phyloP scores from a whole-genome alignment of 2,797 vertebrate genomes.

The Myoxocephalus aenaeus region DNA sequence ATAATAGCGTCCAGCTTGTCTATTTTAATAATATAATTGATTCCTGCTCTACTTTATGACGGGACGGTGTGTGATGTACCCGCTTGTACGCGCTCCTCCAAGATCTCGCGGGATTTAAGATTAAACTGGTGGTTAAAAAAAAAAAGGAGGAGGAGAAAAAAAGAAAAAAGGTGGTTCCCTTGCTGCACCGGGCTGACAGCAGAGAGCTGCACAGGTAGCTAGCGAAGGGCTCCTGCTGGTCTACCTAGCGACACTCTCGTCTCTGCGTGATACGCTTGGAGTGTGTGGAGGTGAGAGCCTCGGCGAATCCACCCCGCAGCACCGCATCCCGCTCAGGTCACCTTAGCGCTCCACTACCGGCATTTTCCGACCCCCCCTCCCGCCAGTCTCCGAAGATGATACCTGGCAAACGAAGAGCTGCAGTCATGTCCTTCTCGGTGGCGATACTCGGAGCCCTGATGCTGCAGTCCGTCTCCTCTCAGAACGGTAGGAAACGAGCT shows the following conservation, averaged over 20 bases:
- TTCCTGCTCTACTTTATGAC: not conserved
- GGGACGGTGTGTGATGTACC: not conserved
- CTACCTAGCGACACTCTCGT: constrained; percentile 60
- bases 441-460: constrained; percentile 77
- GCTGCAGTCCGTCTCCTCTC: constrained; percentile 81
- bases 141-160: not conserved
- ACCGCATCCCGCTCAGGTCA: constrained; percentile 57
- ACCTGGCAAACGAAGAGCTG: constrained; percentile 71
- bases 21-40: constrained; percentile 7
- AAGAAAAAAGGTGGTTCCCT: constrained; percentile 56
- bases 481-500: constrained; percentile 79
- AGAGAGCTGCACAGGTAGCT: constrained; percentile 68
- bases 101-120: constrained; percentile 78
- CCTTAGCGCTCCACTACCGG: constrained; percentile 56
- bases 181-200: constrained; percentile 56
- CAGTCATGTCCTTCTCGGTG: constrained; percentile 79
- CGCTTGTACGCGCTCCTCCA: constrained; percentile 7
- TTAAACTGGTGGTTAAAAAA: constrained; percentile 14
- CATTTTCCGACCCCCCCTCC: constrained; percentile 50
- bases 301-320: constrained; percentile 39
- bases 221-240: constrained; percentile 36
- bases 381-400: constrained; percentile 66
- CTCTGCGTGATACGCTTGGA: constrained; percentile 56
- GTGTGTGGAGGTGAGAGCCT: constrained; percentile 53
- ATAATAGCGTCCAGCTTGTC: not conserved